Percentiles rank a stretch among this genome's conserved stretches.
These are phyloP conservation scores for Danio tinwini DNA, from an alignment of 2,797 vertebrate genomes.

Conservation along the genomic window DNA sequence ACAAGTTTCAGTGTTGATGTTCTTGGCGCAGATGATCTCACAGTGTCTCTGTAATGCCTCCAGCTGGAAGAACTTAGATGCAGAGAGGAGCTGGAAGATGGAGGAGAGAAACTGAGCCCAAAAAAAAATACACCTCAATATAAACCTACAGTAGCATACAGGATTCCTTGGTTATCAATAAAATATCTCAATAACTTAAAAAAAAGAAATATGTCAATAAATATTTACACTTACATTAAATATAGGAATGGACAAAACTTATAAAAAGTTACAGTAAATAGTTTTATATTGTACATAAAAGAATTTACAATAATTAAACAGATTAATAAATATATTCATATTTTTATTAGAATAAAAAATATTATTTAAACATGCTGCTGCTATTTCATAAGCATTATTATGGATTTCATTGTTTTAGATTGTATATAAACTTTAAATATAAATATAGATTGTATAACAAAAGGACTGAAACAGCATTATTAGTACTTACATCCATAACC, in stretches of 20 bases:
- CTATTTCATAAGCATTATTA: too few relatives aligned
- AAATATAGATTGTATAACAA: not conserved
- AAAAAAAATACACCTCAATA: not conserved
- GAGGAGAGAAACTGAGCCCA: not conserved
- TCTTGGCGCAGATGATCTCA: slow-evolving; percentile 97
- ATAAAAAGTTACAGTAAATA: too few relatives aligned
- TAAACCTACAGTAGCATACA: not conserved
- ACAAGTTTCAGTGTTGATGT: slow-evolving; percentile 95
- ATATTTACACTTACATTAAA: not conserved
- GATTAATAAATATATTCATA: not conserved
- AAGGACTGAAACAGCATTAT: not conserved
- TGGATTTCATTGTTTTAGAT: not conserved
- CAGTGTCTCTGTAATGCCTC: slow-evolving; percentile 97
- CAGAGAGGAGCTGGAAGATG: slow-evolving; percentile 87
- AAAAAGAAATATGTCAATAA: not conserved
- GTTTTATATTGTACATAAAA: too few relatives aligned
- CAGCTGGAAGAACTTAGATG: slow-evolving; percentile 97
- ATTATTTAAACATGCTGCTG: not conserved
- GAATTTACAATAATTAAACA: too few relatives aligned
- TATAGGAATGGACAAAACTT: too few relatives aligned
- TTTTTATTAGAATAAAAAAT: too few relatives aligned
- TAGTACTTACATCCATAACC: slow-evolving; percentile 89
- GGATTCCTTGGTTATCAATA: not conserved
- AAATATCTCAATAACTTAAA: not conserved
- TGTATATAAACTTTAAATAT: not conserved